These are phyloP conservation scores for Labeo calbasu DNA, from an alignment of 2,797 vertebrate genomes.

Conservation along the genomic window DNA sequence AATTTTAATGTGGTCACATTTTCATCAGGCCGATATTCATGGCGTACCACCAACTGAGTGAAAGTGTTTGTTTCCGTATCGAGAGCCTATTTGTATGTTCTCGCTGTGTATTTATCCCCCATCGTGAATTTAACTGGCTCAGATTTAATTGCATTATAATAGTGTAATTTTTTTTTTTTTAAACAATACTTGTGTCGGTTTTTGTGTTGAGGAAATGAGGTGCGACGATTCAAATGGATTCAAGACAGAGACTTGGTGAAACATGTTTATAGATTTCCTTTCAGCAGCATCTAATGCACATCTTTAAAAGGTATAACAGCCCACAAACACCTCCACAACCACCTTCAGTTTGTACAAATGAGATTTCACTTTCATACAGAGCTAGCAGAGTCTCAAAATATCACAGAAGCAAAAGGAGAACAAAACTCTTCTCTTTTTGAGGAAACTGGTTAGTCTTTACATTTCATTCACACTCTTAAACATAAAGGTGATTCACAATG, in stretches of 20 bases:
- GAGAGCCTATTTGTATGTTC: constrained; percentile 9
- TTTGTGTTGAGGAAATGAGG: constrained; percentile 53
- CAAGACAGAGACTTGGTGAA: constrained; percentile 51
- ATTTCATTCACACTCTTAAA: background rate
- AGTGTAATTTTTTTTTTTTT: constrained; percentile 44
- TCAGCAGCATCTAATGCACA: constrained; percentile 52
- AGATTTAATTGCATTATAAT: constrained; percentile 59
- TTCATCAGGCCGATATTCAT: constrained; percentile 35
- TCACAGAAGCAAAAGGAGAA: constrained; percentile 17
- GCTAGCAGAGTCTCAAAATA: constrained; percentile 53
- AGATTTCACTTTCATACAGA: constrained; percentile 64
- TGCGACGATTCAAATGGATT: constrained; percentile 50
- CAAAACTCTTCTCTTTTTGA: background rate
- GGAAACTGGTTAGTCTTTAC: background rate
- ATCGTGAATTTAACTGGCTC: constrained; percentile 19
- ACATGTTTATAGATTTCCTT: constrained; percentile 68
- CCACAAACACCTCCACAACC: constrained; percentile 38
- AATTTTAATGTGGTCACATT: constrained; percentile 45
- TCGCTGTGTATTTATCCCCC: constrained; percentile 36
- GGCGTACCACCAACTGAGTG: constrained; percentile 25
- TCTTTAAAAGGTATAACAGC: constrained; percentile 62
- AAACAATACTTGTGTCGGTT: constrained; percentile 47
- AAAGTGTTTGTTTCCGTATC: constrained; percentile 4
- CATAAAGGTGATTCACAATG: too few relatives aligned
- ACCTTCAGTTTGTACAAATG: constrained; percentile 57